These are phyloP conservation scores for Clarias batrachus DNA, from an alignment of 2,113 vertebrate species.

Conservation along the genomic window DNA sequence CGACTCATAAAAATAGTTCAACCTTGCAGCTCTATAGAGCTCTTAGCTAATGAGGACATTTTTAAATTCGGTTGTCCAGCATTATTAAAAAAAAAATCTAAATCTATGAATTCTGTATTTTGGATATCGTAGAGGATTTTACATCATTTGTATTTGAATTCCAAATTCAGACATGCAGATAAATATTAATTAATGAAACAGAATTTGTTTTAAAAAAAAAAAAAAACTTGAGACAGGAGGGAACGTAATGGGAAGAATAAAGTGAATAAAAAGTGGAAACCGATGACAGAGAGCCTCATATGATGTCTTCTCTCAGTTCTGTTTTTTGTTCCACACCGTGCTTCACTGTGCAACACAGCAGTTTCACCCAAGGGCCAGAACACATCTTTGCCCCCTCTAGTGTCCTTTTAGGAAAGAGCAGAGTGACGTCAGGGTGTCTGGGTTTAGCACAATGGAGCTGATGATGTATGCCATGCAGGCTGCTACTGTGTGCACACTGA, in stretches of 20 bases:
- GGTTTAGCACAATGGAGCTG: constrained; percentile 28
- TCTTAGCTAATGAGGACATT: background rate
- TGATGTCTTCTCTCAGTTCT: background rate
- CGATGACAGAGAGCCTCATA: background rate
- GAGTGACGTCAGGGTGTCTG: constrained; percentile 44
- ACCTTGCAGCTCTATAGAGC: background rate
- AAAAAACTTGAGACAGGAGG: background rate
- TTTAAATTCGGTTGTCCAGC: background rate
- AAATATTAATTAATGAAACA: background rate
- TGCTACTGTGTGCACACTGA: constrained; percentile 6
- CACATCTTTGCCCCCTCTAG: constrained; percentile 30
- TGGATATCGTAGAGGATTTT: background rate
- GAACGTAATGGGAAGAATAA: too few relatives aligned
- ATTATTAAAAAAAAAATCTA: background rate
- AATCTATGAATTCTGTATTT: too few relatives aligned
- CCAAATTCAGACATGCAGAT: background rate
- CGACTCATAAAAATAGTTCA: background rate
- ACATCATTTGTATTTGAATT: too few relatives aligned
- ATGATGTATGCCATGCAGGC: constrained; percentile 10
- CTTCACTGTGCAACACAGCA: background rate
- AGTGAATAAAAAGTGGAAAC: too few relatives aligned
- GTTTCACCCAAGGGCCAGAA: background rate
- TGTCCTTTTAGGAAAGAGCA: constrained; percentile 1
- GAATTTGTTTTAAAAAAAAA: background rate
- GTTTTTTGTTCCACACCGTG: too few relatives aligned